Conservation (phyloP, 2,888 invertebrate species). For the Macrophya alboannulata region DNA sequence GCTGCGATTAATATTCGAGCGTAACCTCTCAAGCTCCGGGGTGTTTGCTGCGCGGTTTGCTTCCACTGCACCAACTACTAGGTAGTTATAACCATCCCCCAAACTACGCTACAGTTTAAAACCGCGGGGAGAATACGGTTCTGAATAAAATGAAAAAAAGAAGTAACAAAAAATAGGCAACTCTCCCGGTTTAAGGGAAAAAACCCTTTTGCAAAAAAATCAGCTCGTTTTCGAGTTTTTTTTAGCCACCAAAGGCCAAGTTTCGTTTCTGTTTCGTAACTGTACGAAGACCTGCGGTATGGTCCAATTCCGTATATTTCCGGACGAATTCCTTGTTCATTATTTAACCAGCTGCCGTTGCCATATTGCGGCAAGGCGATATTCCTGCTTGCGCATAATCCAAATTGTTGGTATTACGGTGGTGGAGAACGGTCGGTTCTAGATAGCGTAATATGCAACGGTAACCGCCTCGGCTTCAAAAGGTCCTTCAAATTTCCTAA, state of each 20-base stretch:
- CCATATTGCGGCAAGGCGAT: background rate
- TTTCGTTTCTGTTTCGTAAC: background rate
- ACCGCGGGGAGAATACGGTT: background rate
- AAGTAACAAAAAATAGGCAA: too few relatives aligned
- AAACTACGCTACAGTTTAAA: background rate
- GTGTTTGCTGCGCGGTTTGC: slow-evolving; percentile 45
- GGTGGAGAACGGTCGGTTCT: background rate
- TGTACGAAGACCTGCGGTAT: background rate
- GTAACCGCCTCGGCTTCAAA: background rate
- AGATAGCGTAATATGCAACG: background rate
- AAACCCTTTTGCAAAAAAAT: too few relatives aligned
- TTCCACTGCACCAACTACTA: background rate
- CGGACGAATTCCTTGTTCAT: slow-evolving; percentile 35
- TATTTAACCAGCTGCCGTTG: background rate
- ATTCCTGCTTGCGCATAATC: slow-evolving; percentile 43
- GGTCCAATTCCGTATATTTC: background rate
- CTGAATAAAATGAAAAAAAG: too few relatives aligned
- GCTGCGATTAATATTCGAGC: slow-evolving; percentile 75
- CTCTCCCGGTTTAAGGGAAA: too few relatives aligned
- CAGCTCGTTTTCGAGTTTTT: too few relatives aligned
- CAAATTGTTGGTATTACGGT: slow-evolving; percentile 12
- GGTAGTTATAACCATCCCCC: background rate
- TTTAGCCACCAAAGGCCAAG: background rate
- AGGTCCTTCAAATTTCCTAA: slow-evolving; percentile 51
- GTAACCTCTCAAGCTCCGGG: slow-evolving; percentile 33